Evolutionary conservation across 2,888 invertebrate genomes (phyloP).

Genomic region (Iselma pallidipennis): DNA sequence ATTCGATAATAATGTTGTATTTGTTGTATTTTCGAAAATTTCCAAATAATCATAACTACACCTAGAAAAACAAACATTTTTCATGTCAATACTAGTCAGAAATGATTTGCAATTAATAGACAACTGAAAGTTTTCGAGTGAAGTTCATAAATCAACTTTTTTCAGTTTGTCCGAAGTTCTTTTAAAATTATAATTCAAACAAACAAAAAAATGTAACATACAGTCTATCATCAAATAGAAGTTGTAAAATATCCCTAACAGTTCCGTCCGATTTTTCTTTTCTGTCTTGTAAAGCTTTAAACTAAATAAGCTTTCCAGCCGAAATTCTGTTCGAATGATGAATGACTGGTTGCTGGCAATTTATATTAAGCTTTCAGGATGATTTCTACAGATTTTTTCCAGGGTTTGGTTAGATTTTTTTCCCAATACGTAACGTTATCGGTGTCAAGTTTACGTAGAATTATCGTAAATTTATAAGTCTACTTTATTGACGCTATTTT

Average conservation of each 20-base stretch:
- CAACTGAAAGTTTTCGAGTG: no score
- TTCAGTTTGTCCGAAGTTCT: no score
- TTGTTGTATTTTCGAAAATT: constrained; percentile 59
- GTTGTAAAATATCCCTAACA: constrained; percentile 1
- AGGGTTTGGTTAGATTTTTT: no score
- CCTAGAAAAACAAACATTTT: constrained; percentile 55
- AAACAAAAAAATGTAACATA: neutral
- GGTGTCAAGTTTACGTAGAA: no score
- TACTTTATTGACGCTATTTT: no score
- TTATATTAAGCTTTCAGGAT: neutral
- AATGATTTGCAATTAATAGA: neutral
- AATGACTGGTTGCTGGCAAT: neutral
- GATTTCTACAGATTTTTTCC: neutral
- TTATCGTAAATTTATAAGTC: no score
- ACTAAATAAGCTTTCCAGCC: neutral
- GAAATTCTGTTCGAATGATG: neutral
- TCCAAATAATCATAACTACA: constrained; percentile 81
- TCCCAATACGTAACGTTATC: no score
- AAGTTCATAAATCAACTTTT: no score
- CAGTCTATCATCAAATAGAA: neutral
- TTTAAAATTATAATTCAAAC: neutral
- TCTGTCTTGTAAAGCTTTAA: neutral
- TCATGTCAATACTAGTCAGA: neutral
- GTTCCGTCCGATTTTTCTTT: neutral
- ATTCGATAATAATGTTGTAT: constrained; percentile 42